Conservation (phyloP, 2,888 invertebrate species). For the Sussaba pulchella region DNA sequence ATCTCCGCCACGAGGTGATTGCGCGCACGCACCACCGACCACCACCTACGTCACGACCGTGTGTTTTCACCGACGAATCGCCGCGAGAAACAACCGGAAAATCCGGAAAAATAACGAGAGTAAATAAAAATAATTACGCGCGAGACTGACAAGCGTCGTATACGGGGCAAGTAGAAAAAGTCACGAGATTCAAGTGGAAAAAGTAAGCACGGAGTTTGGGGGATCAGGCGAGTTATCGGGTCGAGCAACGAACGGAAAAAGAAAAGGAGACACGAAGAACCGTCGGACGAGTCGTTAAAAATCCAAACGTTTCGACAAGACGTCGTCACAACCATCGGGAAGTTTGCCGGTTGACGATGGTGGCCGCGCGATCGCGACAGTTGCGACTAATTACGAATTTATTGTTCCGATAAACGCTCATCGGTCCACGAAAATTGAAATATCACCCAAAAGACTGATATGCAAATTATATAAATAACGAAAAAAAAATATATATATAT, state of each 20-base stretch:
- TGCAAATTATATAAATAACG: slow-evolving; percentile 7
- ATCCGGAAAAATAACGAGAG: background rate
- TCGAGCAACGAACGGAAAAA: slow-evolving; percentile 46
- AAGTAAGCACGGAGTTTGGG: slow-evolving; percentile 5
- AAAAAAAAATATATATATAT: slow-evolving; percentile 15
- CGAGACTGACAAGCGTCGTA: background rate
- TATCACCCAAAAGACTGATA: slow-evolving; percentile 38
- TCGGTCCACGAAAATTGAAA: slow-evolving; percentile 15
- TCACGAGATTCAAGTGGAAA: background rate
- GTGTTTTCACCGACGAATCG: no score
- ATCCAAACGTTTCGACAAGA: background rate
- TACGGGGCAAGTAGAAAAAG: background rate
- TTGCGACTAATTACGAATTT: slow-evolving; percentile 23
- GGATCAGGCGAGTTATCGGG: slow-evolving; percentile 38
- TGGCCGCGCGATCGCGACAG: slow-evolving; percentile 15
- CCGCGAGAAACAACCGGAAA: background rate
- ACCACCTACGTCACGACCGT: background rate
- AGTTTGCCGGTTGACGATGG: background rate
- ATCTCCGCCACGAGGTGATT: slow-evolving; percentile 48
- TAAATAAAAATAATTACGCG: background rate
- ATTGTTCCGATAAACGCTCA: slow-evolving; percentile 17
- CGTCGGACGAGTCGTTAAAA: slow-evolving; percentile 1
- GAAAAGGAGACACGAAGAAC: slow-evolving; percentile 45
- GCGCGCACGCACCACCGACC: slow-evolving; percentile 32
- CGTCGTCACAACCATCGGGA: background rate